A percentile compares a stretch with the other conserved stretches of the same genome.
These are phyloP conservation scores for Hydraecia micacea DNA, from an alignment of 2,888 invertebrate genomes.

Conservation along the genomic window DNA sequence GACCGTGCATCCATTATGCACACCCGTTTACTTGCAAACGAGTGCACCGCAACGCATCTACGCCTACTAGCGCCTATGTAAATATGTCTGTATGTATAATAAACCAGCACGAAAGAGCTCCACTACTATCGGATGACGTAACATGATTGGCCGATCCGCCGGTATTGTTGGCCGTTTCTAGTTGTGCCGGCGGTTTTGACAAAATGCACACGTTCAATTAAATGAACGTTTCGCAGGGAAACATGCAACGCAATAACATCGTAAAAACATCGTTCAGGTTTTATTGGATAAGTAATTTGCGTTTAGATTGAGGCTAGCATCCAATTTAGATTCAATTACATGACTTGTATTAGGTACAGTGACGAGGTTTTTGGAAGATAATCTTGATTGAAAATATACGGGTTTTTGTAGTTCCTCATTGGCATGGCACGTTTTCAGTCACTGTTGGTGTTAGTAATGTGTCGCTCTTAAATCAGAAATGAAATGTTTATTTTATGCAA, in stretches of 20 bases:
- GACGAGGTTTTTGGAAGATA: slow-evolving; percentile 18
- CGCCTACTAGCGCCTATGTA: slow-evolving; percentile 73
- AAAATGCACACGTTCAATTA: slow-evolving; percentile 66
- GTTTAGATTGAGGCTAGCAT: slow-evolving; percentile 51
- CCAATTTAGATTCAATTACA: slow-evolving; percentile 44
- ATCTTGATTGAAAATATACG: slow-evolving; percentile 5
- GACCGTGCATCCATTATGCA: slow-evolving; percentile 89
- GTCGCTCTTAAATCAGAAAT: neutral
- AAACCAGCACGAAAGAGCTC: slow-evolving; percentile 69
- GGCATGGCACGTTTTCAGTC: neutral
- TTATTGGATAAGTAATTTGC: slow-evolving; percentile 58
- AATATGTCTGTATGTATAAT: slow-evolving; percentile 67
- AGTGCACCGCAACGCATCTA: slow-evolving; percentile 85
- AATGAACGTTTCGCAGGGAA: slow-evolving; percentile 61
- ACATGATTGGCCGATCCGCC: slow-evolving; percentile 63
- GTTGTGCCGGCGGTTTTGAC: slow-evolving; percentile 60
- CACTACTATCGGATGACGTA: slow-evolving; percentile 63
- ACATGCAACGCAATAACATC: slow-evolving; percentile 58
- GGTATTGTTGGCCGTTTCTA: slow-evolving; percentile 65
- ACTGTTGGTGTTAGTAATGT: neutral
- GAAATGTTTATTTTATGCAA: neutral
- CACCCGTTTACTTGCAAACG: slow-evolving; percentile 88
- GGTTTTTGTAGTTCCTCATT: neutral
- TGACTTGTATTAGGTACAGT: slow-evolving; percentile 27
- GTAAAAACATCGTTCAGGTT: slow-evolving; percentile 59